Evolutionary conservation across 2,113 vertebrate genomes (phyloP).

Genomic region (Eonycteris spelaea): DNA sequence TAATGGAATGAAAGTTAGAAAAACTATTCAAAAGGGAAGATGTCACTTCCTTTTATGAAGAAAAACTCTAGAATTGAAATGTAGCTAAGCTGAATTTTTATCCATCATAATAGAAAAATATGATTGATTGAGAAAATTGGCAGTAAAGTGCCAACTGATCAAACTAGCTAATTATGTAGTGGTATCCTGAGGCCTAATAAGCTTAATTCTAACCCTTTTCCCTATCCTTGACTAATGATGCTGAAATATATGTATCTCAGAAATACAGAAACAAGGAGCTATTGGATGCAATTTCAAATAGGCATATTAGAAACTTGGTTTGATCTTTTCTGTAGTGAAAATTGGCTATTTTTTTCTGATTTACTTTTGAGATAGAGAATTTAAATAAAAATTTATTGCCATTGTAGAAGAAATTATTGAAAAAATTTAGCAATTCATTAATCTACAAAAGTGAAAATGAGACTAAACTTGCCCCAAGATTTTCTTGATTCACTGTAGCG

Average conservation of each 20-base stretch:
- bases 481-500: neutral
- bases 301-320: neutral
- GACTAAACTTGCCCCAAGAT: neutral
- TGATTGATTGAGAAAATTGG: neutral
- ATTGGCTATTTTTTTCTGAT: neutral
- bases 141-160: neutral
- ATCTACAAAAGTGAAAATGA: conserved; percentile 5
- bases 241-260: neutral
- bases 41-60: neutral
- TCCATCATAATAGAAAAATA: neutral
- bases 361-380: neutral
- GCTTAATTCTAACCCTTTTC: neutral
- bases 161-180: neutral
- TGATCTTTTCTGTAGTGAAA: neutral
- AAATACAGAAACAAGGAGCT: neutral
- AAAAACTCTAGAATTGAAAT: neutral
- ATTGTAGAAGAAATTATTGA: neutral
- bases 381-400: neutral
- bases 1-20: neutral
- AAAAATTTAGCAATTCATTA: neutral
- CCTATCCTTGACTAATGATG: neutral
- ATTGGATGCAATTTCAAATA: neutral
- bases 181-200: neutral
- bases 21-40: neutral
- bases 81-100: neutral